These are phyloP conservation scores for Indicator maculatus DNA, from an alignment of 2,113 vertebrate species.

Conservation along the genomic window DNA sequence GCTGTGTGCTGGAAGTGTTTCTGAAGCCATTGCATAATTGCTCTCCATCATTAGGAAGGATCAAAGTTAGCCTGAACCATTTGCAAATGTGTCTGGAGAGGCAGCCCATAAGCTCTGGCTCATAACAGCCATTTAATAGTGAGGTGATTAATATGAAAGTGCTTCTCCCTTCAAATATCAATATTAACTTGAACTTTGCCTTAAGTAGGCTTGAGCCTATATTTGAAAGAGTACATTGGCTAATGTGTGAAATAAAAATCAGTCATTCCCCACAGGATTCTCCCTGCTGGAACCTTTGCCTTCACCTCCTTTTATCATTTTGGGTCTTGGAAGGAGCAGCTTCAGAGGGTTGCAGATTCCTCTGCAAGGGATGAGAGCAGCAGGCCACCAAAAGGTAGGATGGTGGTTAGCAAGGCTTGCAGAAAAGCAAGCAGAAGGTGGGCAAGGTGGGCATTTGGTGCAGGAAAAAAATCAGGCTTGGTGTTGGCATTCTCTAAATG, in stretches of 20 bases:
- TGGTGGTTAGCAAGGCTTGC: no score
- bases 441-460: no score
- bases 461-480: no score
- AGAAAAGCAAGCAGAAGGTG: no score
- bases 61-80: slow-evolving; percentile 49
- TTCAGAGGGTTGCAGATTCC: not conserved
- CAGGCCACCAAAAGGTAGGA: no score
- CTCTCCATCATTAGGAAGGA: slow-evolving; percentile 29
- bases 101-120: slow-evolving; percentile 28
- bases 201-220: slow-evolving; percentile 44
- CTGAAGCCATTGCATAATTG: slow-evolving; percentile 51
- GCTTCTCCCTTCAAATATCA: slow-evolving; percentile 58
- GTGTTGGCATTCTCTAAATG: no score
- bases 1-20: not conserved
- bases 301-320: not conserved
- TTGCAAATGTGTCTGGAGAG: slow-evolving; percentile 57
- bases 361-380: no score
- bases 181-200: slow-evolving; percentile 68
- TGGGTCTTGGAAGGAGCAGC: not conserved
- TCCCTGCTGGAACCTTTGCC: slow-evolving; percentile 7
- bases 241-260: slow-evolving; percentile 54
- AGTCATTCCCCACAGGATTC: not conserved
- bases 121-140: slow-evolving; percentile 52
- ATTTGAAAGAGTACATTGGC: slow-evolving; percentile 45
- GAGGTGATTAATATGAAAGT: slow-evolving; percentile 61